Evolutionary conservation across 2,888 invertebrate genomes (phyloP).

Genomic region (Leptinotarsa peninsularis): DNA sequence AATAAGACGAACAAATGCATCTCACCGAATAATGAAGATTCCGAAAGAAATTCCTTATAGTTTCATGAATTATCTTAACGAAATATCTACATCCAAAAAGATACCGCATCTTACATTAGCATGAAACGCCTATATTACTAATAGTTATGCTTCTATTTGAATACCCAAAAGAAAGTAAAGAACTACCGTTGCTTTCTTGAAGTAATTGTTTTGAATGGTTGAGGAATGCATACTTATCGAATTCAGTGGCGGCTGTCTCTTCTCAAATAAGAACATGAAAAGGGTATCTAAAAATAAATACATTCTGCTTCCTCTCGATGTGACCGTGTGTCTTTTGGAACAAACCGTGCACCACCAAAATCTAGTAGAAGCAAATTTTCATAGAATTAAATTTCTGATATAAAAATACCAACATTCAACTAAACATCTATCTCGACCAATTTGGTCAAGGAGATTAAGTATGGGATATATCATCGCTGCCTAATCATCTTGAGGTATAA

Average conservation of each 20-base stretch:
- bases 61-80: slow-evolving; percentile 39
- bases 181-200: slow-evolving; percentile 29
- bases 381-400: too few relatives aligned
- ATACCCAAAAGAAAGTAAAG: slow-evolving; percentile 24
- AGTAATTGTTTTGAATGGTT: slow-evolving; percentile 25
- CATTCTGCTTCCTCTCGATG: too few relatives aligned
- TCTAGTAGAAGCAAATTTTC: too few relatives aligned
- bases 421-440: too few relatives aligned
- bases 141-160: slow-evolving; percentile 31
- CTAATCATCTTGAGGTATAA: too few relatives aligned
- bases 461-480: too few relatives aligned
- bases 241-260: slow-evolving; percentile 1
- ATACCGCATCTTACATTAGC: slow-evolving; percentile 38
- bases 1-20: slow-evolving; percentile 32
- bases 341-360: too few relatives aligned
- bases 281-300: not conserved
- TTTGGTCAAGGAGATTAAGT: too few relatives aligned
- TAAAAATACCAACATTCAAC: too few relatives aligned
- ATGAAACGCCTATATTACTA: slow-evolving; percentile 28
- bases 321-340: too few relatives aligned
- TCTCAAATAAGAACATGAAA: not conserved
- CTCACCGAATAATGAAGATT: slow-evolving; percentile 36
- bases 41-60: slow-evolving; percentile 38
- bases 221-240: slow-evolving; percentile 20
- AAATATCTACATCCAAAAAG: slow-evolving; percentile 41